Conservation (phyloP, 2,113 vertebrate species). For the Eclectus roratus region DNA sequence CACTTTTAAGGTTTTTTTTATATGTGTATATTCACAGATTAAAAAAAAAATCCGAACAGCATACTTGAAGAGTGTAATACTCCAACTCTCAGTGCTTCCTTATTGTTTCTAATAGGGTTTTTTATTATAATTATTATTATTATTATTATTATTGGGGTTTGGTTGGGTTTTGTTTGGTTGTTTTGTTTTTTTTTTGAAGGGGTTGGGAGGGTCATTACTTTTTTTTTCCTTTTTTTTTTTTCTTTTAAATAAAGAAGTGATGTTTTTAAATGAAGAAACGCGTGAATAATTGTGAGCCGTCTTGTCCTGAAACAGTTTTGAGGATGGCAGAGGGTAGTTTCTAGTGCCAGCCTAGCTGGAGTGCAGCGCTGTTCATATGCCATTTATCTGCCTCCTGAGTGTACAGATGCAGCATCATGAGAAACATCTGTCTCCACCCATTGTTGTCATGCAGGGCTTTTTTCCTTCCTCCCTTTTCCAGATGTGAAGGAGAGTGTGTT, state of each 20-base stretch:
- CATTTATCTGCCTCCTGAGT: slow-evolving; percentile 34
- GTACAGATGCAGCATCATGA: slow-evolving; percentile 51
- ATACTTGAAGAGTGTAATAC: slow-evolving; percentile 98
- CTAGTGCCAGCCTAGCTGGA: slow-evolving; percentile 19
- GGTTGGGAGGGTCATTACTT: slow-evolving; percentile 68
- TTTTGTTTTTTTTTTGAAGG: slow-evolving; percentile 65
- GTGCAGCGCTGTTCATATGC: not conserved
- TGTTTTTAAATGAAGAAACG: slow-evolving; percentile 79
- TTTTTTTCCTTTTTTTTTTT: slow-evolving; percentile 75
- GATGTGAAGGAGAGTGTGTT: slow-evolving; percentile 18
- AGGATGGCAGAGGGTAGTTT: slow-evolving; percentile 55
- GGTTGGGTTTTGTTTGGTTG: not conserved
- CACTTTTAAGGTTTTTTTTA: slow-evolving; percentile 80
- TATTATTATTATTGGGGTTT: slow-evolving; percentile 70
- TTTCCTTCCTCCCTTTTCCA: not conserved
- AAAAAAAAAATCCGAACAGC: slow-evolving; percentile 78
- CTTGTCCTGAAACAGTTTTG: slow-evolving; percentile 65
- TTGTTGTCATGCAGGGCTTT: slow-evolving; percentile 11
- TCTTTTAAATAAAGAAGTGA: slow-evolving; percentile 81
- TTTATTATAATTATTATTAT: slow-evolving; percentile 82
- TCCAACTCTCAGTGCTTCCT: slow-evolving; percentile 98
- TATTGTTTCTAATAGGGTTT: slow-evolving; percentile 90
- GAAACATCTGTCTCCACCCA: not conserved
- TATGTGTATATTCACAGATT: slow-evolving; percentile 77
- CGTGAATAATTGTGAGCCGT: slow-evolving; percentile 75